These are phyloP conservation scores for Diadegma fenestrale DNA, from an alignment of 2,888 invertebrate species.

Conservation along the genomic window DNA sequence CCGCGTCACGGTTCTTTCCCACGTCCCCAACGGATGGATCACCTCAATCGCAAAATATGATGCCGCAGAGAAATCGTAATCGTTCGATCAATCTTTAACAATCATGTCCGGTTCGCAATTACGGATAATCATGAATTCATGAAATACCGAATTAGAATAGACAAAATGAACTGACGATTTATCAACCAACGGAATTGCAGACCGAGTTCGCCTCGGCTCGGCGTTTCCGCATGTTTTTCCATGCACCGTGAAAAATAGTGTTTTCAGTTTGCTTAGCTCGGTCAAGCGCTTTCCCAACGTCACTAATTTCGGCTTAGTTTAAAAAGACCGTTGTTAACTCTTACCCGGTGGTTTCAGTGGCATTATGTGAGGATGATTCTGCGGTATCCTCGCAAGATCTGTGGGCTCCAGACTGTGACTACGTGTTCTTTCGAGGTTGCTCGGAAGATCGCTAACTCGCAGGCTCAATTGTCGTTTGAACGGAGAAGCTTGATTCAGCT, in stretches of 20 bases:
- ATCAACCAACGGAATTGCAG: not conserved
- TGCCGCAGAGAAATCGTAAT: no score
- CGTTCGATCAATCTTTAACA: not conserved
- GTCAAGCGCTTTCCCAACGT: not conserved
- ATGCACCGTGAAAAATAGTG: not conserved
- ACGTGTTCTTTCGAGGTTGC: conserved; percentile 93
- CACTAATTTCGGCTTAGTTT: not conserved
- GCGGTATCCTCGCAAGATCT: conserved; percentile 83
- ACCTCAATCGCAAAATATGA: no score
- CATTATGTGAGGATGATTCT: conserved; percentile 81
- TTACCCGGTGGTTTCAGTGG: conserved; percentile 85
- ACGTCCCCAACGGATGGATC: no score
- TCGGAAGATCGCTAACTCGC: conserved; percentile 97
- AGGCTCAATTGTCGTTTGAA: conserved; percentile 98
- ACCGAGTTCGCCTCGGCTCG: not conserved
- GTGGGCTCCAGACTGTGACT: conserved; percentile 85
- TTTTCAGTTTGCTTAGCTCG: not conserved
- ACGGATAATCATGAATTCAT: not conserved
- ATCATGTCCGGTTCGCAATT: no score
- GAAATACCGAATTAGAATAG: not conserved
- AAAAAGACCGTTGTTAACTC: not conserved
- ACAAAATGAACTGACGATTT: not conserved
- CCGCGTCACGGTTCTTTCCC: no score
- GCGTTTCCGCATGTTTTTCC: not conserved
- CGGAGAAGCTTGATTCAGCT: conserved; percentile 93